Evolutionary conservation across 2,113 vertebrate species (phyloP).

Genomic region (Entelurus aequoreus): DNA sequence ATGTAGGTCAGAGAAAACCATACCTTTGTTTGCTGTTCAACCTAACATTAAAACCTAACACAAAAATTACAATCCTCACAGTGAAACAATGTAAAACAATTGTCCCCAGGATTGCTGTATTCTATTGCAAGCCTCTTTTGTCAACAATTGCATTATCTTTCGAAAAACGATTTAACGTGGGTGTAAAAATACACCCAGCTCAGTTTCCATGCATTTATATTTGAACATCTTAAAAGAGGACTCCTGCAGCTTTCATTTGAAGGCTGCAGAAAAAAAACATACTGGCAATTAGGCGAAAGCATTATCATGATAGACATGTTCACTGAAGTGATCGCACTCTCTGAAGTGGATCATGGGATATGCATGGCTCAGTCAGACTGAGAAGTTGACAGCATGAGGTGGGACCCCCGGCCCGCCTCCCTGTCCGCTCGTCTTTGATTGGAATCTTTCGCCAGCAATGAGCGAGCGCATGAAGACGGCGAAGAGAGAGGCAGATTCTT

Average conservation of each 20-base stretch:
- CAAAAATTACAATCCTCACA: too few relatives aligned
- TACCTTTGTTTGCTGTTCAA: neutral
- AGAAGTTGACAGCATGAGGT: slow-evolving; percentile 48
- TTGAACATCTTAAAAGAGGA: slow-evolving; percentile 6
- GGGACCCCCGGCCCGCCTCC: slow-evolving; percentile 35
- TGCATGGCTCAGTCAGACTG: slow-evolving; percentile 21
- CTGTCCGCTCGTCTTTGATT: slow-evolving; percentile 43
- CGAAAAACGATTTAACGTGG: neutral
- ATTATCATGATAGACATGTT: slow-evolving; percentile 43
- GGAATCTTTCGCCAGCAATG: slow-evolving; percentile 32
- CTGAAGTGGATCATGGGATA: slow-evolving; percentile 42
- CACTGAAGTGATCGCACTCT: slow-evolving; percentile 17
- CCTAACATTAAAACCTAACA: too few relatives aligned
- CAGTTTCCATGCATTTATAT: neutral
- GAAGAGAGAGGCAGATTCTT: slow-evolving; percentile 27
- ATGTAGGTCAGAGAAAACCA: neutral
- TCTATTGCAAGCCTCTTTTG: too few relatives aligned
- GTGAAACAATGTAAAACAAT: too few relatives aligned
- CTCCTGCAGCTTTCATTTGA: slow-evolving; percentile 3
- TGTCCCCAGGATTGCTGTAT: too few relatives aligned
- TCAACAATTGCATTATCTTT: neutral
- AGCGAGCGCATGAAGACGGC: slow-evolving; percentile 6
- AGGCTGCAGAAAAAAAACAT: slow-evolving; percentile 1
- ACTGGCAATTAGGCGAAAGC: slow-evolving; percentile 29
- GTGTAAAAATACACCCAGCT: neutral